Conservation (phyloP, 2,113 vertebrate species). For the Hirundichthys speculiger region DNA sequence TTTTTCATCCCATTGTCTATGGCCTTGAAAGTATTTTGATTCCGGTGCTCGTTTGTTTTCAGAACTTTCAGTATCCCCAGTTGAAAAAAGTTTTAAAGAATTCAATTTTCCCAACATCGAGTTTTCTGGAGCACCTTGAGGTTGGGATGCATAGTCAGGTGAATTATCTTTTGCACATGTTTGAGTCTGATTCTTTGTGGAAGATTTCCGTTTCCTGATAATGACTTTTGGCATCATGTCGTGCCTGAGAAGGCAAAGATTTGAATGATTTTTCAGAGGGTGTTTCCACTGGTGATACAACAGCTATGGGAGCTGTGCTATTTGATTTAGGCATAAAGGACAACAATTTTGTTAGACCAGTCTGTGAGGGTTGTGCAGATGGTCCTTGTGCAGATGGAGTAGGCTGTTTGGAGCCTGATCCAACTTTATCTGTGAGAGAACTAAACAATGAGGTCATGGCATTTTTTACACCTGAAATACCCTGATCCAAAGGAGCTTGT, state of each 20-base stretch:
- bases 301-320: conserved; percentile 71
- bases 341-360: conserved; percentile 77
- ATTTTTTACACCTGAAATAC: conserved; percentile 84
- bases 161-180: conserved; percentile 24
- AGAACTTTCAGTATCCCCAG: conserved; percentile 33
- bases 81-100: conserved; percentile 75
- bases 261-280: conserved; percentile 68
- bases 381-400: conserved; percentile 69
- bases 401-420: conserved; percentile 82
- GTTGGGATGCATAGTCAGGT: conserved; percentile 56
- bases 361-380: conserved; percentile 67
- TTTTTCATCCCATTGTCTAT: conserved; percentile 25
- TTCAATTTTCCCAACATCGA: conserved; percentile 84
- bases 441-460: conserved; percentile 86
- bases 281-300: conserved; percentile 71
- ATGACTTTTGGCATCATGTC: conserved; percentile 49
- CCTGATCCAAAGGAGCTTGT: conserved; percentile 67
- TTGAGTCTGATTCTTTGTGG: conserved; percentile 17
- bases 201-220: conserved; percentile 26
- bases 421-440: conserved; percentile 88
- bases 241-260: conserved; percentile 66
- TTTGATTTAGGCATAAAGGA: conserved; percentile 77
- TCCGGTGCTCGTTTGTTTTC: conserved; percentile 36
- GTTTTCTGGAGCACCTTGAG: conserved; percentile 73
- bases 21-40: conserved; percentile 28